Percentiles rank a stretch among this genome's conserved stretches.
Conservation (phyloP, 2,797 vertebrate genomes). For the Etheostoma perlongum region DNA sequence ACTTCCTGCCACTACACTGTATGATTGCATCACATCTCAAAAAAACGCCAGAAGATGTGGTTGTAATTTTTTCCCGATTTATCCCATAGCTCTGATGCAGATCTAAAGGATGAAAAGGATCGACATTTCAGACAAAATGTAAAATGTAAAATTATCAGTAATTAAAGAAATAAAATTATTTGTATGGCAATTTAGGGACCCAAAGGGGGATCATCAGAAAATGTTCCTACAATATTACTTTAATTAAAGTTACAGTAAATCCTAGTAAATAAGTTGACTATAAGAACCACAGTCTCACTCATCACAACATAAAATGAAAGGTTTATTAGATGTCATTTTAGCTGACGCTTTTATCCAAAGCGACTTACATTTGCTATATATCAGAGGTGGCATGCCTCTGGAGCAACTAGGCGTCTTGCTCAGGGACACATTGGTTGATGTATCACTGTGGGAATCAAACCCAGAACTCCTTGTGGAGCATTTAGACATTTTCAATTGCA, state of each 20-base stretch:
- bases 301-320: neutral
- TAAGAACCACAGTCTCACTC: neutral
- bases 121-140: conserved; percentile 9
- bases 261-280: neutral
- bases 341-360: neutral
- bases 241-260: neutral
- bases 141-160: conserved; percentile 21
- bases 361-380: no score
- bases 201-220: neutral
- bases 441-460: no score
- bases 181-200: conserved; percentile 7
- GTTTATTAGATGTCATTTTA: neutral
- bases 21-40: conserved; percentile 6
- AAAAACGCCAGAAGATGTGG: conserved; percentile 32
- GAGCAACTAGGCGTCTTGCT: no score
- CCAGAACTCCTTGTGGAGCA: neutral
- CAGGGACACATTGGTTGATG: no score
- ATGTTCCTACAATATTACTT: neutral
- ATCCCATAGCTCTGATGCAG: neutral
- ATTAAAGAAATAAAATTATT: conserved; percentile 9
- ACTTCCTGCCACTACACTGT: neutral
- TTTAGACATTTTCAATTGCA: neutral
- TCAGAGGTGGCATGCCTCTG: no score
- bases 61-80: conserved; percentile 20
- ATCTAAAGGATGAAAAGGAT: conserved; percentile 10